Percentiles rank a stretch among this genome's conserved stretches.
Evolutionary conservation across 2,888 invertebrate species (phyloP).

Genomic region (Bugula neritina): DNA sequence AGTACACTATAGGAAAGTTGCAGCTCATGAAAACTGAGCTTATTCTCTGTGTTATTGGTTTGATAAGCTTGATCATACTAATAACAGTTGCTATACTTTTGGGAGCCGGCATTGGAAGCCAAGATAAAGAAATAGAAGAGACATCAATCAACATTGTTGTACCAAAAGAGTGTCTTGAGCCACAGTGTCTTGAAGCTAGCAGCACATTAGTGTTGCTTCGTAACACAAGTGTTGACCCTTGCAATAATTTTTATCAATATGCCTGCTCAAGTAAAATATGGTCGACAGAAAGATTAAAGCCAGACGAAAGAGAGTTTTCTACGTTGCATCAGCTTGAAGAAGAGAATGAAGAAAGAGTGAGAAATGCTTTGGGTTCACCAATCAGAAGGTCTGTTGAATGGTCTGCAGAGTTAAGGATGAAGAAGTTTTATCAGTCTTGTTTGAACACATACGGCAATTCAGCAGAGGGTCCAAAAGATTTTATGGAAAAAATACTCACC

Average conservation of each 20-base stretch:
- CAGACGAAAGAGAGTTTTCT: slow-evolving; percentile 34
- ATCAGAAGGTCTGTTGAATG: slow-evolving; percentile 28
- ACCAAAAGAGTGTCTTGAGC: slow-evolving; percentile 7
- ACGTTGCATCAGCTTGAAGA: slow-evolving; percentile 36
- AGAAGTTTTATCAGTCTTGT: slow-evolving; percentile 61
- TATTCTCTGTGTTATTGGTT: background rate
- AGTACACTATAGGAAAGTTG: background rate
- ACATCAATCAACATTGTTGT: background rate
- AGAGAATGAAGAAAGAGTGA: slow-evolving; percentile 35
- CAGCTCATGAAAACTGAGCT: background rate
- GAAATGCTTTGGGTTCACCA: background rate
- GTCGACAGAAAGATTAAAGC: slow-evolving; percentile 36
- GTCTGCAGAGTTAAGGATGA: slow-evolving; percentile 59
- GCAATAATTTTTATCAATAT: slow-evolving; percentile 57
- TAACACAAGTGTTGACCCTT: slow-evolving; percentile 51
- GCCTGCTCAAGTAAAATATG: slow-evolving; percentile 59
- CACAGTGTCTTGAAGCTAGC: slow-evolving; percentile 34
- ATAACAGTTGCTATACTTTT: background rate
- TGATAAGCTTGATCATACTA: background rate
- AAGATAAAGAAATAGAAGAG: background rate
- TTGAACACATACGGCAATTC: slow-evolving; percentile 46
- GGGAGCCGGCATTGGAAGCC: background rate
- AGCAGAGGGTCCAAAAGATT: background rate
- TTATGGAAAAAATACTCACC: slow-evolving; percentile 17
- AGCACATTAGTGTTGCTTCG: slow-evolving; percentile 35